phyloP scores from a whole-genome alignment of 2,113 vertebrate genomes.

The Oophaga pumilio region DNA sequence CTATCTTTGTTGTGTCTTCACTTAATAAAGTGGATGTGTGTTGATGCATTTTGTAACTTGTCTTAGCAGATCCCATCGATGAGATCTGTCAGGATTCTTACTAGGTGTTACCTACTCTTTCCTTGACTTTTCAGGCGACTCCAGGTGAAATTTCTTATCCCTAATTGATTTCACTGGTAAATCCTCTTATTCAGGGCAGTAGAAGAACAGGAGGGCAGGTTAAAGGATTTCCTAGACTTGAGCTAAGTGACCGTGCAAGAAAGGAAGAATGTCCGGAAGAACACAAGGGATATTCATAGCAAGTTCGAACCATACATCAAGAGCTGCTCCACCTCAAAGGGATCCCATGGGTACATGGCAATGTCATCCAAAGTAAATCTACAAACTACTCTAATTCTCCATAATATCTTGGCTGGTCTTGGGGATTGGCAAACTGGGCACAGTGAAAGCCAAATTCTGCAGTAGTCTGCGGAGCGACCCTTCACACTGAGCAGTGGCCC shows the following conservation, averaged over 20 bases:
- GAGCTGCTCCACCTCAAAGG: neutral
- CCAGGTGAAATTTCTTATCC: constrained; percentile 11
- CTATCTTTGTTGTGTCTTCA: too few species aligned
- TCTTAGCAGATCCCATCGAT: neutral
- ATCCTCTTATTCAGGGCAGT: neutral
- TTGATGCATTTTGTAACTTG: neutral
- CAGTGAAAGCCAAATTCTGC: too few species aligned
- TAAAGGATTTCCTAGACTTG: neutral
- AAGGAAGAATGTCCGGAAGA: neutral
- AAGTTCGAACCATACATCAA: neutral
- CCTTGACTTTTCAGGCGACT: neutral
- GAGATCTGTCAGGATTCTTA: neutral
- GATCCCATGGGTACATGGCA: neutral
- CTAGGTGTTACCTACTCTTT: neutral
- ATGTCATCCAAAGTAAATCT: neutral
- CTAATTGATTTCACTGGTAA: neutral
- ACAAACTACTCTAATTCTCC: neutral
- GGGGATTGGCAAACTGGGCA: too few species aligned
- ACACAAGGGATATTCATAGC: neutral
- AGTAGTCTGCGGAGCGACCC: too few species aligned
- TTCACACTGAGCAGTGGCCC: too few species aligned
- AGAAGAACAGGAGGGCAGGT: neutral
- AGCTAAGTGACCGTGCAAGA: neutral
- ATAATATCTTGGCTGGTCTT: too few species aligned
- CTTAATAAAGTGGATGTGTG: neutral